Evolutionary conservation across 2,797 vertebrate genomes (phyloP).

Genomic region (Arctocebus calabarensis): DNA sequence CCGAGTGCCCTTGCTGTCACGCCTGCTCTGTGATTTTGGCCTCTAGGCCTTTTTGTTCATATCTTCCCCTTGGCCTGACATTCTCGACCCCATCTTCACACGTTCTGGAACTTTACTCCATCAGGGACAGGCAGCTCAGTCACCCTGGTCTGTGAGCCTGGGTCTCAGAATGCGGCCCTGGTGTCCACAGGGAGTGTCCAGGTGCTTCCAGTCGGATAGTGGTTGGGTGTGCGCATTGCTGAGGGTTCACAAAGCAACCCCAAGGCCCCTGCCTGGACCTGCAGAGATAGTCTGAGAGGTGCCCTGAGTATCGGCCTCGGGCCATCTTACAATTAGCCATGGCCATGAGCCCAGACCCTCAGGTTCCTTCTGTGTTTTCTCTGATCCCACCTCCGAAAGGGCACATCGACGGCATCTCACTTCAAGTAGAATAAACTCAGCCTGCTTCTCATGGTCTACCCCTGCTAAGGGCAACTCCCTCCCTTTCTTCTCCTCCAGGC

Average conservation of each 20-base stretch:
- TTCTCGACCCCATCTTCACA: neutral
- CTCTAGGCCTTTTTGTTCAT: neutral
- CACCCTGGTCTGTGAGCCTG: neutral
- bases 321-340: too few species aligned
- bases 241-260: too few species aligned
- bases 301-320: too few species aligned
- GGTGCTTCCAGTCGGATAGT: neutral
- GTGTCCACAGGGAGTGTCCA: neutral
- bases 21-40: neutral
- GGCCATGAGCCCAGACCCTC: neutral
- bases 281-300: neutral
- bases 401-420: fast-evolving
- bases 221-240: fast-evolving
- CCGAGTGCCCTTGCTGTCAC: fast-evolving
- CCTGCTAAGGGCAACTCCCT: neutral
- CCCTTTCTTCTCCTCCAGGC: neutral
- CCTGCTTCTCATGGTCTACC: neutral
- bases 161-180: fast-evolving
- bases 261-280: neutral
- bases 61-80: neutral
- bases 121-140: neutral
- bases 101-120: neutral
- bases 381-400: fast-evolving
- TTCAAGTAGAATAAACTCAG: neutral
- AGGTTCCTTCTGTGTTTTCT: neutral